A percentile compares a stretch with the other conserved stretches of the same genome.
Evolutionary conservation across 2,888 invertebrate genomes (phyloP).

Genomic region (Oeneis ivallda): DNA sequence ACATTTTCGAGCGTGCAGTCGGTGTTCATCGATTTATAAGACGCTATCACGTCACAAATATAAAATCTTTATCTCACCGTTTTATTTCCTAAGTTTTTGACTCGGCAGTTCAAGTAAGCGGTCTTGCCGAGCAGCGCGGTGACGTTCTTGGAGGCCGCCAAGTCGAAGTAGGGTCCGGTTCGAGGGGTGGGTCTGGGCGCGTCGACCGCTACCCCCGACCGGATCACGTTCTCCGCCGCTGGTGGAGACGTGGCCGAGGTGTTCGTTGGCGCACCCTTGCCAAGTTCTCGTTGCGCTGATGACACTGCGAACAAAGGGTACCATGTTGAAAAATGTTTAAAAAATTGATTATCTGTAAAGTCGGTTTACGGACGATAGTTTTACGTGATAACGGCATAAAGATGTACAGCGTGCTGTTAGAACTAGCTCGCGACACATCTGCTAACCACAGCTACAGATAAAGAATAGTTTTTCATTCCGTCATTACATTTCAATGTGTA

Average conservation of each 20-base stretch:
- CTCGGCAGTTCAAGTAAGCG: slow-evolving; percentile 93
- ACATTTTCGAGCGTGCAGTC: slow-evolving; percentile 45
- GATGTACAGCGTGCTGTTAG: too few relatives aligned
- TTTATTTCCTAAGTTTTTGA: slow-evolving; percentile 90
- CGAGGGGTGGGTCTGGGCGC: slow-evolving; percentile 76
- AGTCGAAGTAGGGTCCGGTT: slow-evolving; percentile 89
- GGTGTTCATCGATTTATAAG: too few relatives aligned
- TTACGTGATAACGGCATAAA: too few relatives aligned
- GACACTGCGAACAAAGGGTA: slow-evolving; percentile 54
- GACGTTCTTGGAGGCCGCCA: slow-evolving; percentile 86
- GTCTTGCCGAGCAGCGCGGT: slow-evolving; percentile 94
- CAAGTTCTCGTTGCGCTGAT: slow-evolving; percentile 75
- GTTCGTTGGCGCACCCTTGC: slow-evolving; percentile 64
- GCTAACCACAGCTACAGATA: too few relatives aligned
- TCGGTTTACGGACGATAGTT: too few relatives aligned
- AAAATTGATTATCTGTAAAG: too few relatives aligned
- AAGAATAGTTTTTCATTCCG: too few relatives aligned
- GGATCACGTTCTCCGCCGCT: slow-evolving; percentile 79
- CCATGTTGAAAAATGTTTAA: background rate
- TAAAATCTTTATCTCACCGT: too few relatives aligned
- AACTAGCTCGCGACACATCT: too few relatives aligned
- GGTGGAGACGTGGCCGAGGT: slow-evolving; percentile 72
- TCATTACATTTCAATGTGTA: too few relatives aligned
- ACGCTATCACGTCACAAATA: too few relatives aligned
- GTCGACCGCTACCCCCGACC: slow-evolving; percentile 61